phyloP scores from a whole-genome alignment of 2,888 invertebrate species.

The Macrosoma leucophasiata region DNA sequence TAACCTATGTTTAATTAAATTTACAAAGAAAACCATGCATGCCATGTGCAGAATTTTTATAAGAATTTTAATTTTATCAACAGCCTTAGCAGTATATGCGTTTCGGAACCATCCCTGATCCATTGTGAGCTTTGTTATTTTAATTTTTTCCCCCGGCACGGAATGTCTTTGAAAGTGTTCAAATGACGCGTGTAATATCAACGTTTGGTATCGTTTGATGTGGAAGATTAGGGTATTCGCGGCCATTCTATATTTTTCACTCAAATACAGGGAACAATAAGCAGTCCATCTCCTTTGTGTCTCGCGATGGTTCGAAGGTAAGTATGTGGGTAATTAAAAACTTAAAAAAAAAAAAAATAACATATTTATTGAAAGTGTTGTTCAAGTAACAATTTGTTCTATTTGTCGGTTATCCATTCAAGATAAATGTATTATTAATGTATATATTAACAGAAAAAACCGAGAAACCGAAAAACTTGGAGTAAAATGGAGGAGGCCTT shows the following conservation, averaged over 20 bases:
- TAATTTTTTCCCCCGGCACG: slow-evolving; percentile 60
- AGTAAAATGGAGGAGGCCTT: too few relatives aligned
- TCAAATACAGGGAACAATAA: slow-evolving; percentile 51
- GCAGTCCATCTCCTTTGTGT: slow-evolving; percentile 9
- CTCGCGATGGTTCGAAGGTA: too few relatives aligned
- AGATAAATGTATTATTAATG: too few relatives aligned
- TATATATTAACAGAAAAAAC: too few relatives aligned
- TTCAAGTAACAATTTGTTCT: too few relatives aligned
- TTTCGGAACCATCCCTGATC: slow-evolving; percentile 28
- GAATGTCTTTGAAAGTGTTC: slow-evolving; percentile 73
- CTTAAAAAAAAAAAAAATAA: too few relatives aligned
- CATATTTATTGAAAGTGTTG: too few relatives aligned
- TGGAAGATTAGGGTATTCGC: slow-evolving; percentile 64
- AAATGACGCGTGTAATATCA: slow-evolving; percentile 73
- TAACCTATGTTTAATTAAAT: too few relatives aligned
- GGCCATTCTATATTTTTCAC: slow-evolving; percentile 55
- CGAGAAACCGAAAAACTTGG: too few relatives aligned
- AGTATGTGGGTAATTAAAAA: too few relatives aligned
- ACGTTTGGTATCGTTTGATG: slow-evolving; percentile 65
- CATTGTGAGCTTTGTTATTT: slow-evolving; percentile 65
- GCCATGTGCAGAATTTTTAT: slow-evolving; percentile 50
- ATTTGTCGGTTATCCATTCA: too few relatives aligned
- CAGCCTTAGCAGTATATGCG: slow-evolving; percentile 30
- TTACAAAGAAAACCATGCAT: slow-evolving; percentile 61
- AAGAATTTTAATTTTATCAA: slow-evolving; percentile 61